Conservation (phyloP, 2,888 invertebrate species). For the Minunthozetes semirufus region DNA sequence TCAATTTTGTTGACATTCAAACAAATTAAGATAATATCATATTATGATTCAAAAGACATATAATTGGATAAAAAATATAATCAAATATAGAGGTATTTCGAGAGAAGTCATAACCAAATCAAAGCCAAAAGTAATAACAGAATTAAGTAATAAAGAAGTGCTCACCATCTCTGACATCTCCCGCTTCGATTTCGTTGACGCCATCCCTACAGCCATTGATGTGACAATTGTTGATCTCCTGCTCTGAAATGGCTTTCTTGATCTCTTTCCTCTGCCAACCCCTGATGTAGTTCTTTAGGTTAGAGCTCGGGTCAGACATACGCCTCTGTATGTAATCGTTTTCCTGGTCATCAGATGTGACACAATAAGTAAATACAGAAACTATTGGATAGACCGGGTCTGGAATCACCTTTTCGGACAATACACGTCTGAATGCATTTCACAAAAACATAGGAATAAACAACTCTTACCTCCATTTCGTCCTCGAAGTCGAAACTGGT, state of each 20-base stretch:
- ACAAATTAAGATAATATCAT: too few relatives aligned
- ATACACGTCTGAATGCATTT: not conserved
- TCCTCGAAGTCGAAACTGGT: conserved; percentile 72
- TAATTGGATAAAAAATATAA: too few relatives aligned
- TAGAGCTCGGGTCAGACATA: conserved; percentile 87
- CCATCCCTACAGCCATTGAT: conserved; percentile 72
- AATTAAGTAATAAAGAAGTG: conserved; percentile 36
- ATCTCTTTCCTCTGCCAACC: conserved; percentile 56
- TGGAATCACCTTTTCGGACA: conserved; percentile 16
- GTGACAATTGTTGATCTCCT: conserved; percentile 84
- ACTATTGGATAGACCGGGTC: conserved; percentile 35
- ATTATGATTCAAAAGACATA: too few relatives aligned
- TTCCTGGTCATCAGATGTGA: conserved; percentile 36
- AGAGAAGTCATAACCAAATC: not conserved
- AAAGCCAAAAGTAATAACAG: not conserved
- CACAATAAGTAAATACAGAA: conserved; percentile 28
- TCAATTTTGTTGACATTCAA: too few relatives aligned
- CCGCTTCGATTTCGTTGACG: conserved; percentile 84
- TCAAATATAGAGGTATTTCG: too few relatives aligned
- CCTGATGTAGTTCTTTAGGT: conserved; percentile 73
- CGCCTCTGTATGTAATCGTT: conserved; percentile 58
- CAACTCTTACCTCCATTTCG: conserved; percentile 52
- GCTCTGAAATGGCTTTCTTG: conserved; percentile 73
- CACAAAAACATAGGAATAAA: not conserved
- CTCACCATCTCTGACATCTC: conserved; percentile 82